Percentiles rank a stretch among this genome's conserved stretches.
These are phyloP conservation scores for Procambarus clarkii DNA, from an alignment of 1,140 invertebrate genomes.

Conservation along the genomic window DNA sequence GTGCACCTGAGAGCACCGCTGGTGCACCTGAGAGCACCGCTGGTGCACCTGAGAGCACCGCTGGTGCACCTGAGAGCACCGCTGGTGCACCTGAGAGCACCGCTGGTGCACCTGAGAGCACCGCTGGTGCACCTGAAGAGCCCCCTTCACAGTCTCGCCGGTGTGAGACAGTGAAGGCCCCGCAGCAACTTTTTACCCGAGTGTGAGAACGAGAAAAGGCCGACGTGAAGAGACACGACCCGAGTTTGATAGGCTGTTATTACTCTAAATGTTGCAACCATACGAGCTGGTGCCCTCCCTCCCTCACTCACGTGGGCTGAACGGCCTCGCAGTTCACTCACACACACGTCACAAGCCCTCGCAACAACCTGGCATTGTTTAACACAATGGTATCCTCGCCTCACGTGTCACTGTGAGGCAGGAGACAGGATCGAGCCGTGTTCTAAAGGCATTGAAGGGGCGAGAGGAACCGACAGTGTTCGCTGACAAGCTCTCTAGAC, in stretches of 20 bases:
- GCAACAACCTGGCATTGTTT: not conserved
- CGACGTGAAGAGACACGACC: slow-evolving; percentile 41
- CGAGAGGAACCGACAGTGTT: not conserved
- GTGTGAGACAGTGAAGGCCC: not conserved
- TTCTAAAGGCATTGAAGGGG: not conserved
- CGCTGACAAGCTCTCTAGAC: not conserved
- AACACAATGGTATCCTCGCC: not conserved
- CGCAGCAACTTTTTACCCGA: not conserved
- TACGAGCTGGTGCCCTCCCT: not conserved
- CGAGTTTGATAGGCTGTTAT: slow-evolving; percentile 36
- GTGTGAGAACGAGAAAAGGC: slow-evolving; percentile 43
- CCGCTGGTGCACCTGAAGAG: not conserved
- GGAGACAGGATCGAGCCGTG: not conserved
- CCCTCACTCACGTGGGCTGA: not conserved
- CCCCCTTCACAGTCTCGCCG: not conserved
- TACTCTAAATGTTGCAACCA: slow-evolving; percentile 39
- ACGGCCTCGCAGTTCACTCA: not conserved
- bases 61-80: too few relatives aligned
- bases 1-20: too few relatives aligned
- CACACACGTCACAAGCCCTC: not conserved
- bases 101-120: too few relatives aligned
- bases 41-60: too few relatives aligned
- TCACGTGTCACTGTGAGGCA: not conserved
- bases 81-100: too few relatives aligned
- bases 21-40: too few relatives aligned